These are phyloP conservation scores for Netelia virgata DNA, from an alignment of 2,888 invertebrate genomes.

Conservation along the genomic window DNA sequence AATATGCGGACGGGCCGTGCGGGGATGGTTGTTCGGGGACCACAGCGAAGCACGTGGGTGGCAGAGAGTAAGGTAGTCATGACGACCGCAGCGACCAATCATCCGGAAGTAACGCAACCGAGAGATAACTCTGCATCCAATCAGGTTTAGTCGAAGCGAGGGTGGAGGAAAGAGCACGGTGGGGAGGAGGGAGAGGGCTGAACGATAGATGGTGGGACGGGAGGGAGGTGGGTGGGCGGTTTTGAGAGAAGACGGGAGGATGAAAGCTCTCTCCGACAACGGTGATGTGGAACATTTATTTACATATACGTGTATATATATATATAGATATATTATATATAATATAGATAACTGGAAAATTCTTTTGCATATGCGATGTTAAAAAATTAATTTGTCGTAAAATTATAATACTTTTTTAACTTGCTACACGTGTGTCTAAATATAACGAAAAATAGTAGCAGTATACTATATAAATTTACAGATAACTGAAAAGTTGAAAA, in stretches of 20 bases:
- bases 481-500: background rate
- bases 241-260: conserved; percentile 52
- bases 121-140: conserved; percentile 85
- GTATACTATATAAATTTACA: too few species aligned
- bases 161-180: conserved; percentile 72
- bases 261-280: conserved; percentile 68
- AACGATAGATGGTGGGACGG: background rate
- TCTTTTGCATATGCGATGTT: background rate
- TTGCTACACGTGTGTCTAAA: too few species aligned
- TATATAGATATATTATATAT: too few species aligned
- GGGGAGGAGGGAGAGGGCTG: conserved; percentile 18
- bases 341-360: background rate
- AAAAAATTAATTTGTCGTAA: background rate
- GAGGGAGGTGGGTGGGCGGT: conserved; percentile 7
- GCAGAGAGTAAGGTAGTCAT: conserved; percentile 82
- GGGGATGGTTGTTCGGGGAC: conserved; percentile 69
- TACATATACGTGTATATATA: background rate
- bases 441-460: too few species aligned
- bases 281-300: conserved; percentile 28
- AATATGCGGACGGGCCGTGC: conserved; percentile 43
- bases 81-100: conserved; percentile 85
- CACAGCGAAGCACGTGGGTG: conserved; percentile 70
- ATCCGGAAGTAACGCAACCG: conserved; percentile 84
- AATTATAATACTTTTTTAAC: background rate
- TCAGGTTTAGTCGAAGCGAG: conserved; percentile 83